A percentile compares a stretch with the other conserved stretches of the same genome.
Conservation (phyloP, 2,888 invertebrate genomes). For the Cordylochernes scorpioides region DNA sequence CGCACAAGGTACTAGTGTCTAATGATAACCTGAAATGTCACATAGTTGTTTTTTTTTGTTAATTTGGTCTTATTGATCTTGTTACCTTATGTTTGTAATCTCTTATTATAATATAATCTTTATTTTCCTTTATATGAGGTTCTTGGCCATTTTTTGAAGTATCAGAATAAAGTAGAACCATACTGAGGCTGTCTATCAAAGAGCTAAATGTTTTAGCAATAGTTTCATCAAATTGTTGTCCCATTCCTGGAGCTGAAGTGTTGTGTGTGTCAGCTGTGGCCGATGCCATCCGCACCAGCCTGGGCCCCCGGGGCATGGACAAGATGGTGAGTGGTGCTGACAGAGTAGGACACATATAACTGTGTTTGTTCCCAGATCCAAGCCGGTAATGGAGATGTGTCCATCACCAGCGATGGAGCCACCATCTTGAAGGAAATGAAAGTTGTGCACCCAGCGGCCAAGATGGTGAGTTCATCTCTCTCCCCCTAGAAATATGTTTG, state of each 20-base stretch:
- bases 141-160: too few species aligned
- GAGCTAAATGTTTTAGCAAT: not conserved
- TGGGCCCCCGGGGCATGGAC: constrained; percentile 97
- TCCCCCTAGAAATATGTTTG: too few species aligned
- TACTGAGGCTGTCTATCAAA: too few species aligned
- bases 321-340: constrained; percentile 82
- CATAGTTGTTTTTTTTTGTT: too few species aligned
- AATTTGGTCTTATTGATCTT: too few species aligned
- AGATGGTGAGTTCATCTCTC: constrained; percentile 66
- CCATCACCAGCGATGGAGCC: constrained; percentile 97
- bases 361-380: constrained; percentile 42
- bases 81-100: too few species aligned
- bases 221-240: not conserved
- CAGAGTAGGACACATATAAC: too few species aligned
- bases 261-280: constrained; percentile 56
- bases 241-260: not conserved
- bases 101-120: too few species aligned
- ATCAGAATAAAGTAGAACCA: too few species aligned
- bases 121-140: too few species aligned
- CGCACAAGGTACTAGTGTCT: too few species aligned
- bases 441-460: constrained; percentile 90
- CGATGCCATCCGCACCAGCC: constrained; percentile 90
- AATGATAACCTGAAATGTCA: too few species aligned
- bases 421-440: constrained; percentile 97
- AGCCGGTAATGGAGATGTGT: constrained; percentile 83